phyloP scores from a whole-genome alignment of 2,113 vertebrate genomes.

The Cottus gobio region DNA sequence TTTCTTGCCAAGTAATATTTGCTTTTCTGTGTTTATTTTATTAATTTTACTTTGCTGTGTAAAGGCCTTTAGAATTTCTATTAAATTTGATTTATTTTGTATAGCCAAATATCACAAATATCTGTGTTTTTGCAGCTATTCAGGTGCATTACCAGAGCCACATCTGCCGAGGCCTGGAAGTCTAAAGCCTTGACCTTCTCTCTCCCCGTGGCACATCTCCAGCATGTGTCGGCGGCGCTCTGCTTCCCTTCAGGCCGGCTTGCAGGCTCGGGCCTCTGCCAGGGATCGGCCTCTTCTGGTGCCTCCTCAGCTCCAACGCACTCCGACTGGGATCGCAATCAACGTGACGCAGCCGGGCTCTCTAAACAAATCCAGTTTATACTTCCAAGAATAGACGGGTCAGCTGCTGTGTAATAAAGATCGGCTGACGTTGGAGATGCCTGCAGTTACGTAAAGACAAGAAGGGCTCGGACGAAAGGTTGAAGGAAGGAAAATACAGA shows the following conservation, averaged over 20 bases:
- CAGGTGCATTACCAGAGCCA: neutral
- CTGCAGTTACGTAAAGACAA: slow-evolving; percentile 42
- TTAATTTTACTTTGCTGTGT: too few relatives aligned
- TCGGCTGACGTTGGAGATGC: slow-evolving; percentile 36
- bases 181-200: slow-evolving; percentile 6
- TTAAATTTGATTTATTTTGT: too few relatives aligned
- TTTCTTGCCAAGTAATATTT: too few relatives aligned
- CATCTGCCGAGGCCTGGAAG: slow-evolving; percentile 3
- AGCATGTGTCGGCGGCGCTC: slow-evolving; percentile 27
- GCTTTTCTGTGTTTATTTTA: too few relatives aligned
- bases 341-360: slow-evolving; percentile 49
- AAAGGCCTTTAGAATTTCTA: too few relatives aligned
- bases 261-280: slow-evolving; percentile 10
- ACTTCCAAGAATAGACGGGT: slow-evolving; percentile 65
- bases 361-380: slow-evolving; percentile 65
- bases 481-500: slow-evolving; percentile 65
- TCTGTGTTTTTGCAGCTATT: too few relatives aligned
- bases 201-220: slow-evolving; percentile 43
- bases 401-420: slow-evolving; percentile 11
- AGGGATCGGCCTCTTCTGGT: slow-evolving; percentile 26
- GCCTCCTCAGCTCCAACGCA: slow-evolving; percentile 33
- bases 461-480: slow-evolving; percentile 37
- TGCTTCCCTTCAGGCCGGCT: slow-evolving; percentile 42
- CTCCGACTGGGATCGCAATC: slow-evolving; percentile 24
- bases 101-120: too few relatives aligned